phyloP scores from a whole-genome alignment of 2,797 vertebrate species.

The Oreochromis grahami region DNA sequence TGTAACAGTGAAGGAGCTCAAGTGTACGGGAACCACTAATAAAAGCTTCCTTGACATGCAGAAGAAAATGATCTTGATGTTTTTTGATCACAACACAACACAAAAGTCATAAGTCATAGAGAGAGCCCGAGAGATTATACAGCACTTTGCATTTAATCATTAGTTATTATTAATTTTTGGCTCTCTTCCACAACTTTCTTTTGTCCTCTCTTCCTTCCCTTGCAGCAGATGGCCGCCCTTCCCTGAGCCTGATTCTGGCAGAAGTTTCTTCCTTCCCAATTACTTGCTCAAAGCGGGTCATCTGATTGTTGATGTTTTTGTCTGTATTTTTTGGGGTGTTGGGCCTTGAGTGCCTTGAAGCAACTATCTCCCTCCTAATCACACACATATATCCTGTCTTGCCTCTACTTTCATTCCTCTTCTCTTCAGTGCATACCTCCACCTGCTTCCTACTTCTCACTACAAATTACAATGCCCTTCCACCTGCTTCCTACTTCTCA shows the following conservation, averaged over 20 bases:
- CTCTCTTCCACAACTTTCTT: background rate
- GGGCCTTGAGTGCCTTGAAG: background rate
- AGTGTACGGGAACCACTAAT: background rate
- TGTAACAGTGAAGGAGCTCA: background rate
- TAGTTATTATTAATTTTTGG: background rate
- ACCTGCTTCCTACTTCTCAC: background rate
- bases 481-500: background rate
- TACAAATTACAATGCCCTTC: background rate
- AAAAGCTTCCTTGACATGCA: background rate
- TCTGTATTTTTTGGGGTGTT: background rate
- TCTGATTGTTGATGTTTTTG: background rate
- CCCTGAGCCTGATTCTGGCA: background rate
- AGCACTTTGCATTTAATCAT: background rate
- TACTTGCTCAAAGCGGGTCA: background rate
- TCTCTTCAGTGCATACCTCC: background rate
- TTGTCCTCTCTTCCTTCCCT: background rate
- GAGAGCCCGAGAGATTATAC: background rate
- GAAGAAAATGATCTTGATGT: background rate
- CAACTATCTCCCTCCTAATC: background rate
- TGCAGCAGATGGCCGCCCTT: background rate
- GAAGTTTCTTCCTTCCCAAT: background rate
- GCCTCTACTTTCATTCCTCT: background rate
- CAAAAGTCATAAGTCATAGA: background rate
- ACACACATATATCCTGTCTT: background rate
- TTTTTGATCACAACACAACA: background rate